phyloP scores from a whole-genome alignment of 2,113 vertebrate genomes.

The Connochaetes taurinus region DNA sequence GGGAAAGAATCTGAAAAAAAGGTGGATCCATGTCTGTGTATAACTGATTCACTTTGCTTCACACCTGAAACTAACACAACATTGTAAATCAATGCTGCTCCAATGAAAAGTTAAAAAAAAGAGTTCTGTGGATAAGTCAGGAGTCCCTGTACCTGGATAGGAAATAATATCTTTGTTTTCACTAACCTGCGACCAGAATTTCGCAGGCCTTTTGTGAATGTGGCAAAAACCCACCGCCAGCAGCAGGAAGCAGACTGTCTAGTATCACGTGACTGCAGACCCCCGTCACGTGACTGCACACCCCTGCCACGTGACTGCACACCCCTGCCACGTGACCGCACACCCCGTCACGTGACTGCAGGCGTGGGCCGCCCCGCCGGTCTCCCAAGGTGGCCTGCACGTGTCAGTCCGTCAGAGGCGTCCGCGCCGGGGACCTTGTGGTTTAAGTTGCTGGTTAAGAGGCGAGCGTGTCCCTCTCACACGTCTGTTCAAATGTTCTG shows the following conservation, averaged over 20 bases:
- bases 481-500: no score
- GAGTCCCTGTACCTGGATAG: not conserved
- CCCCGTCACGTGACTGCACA: fast-evolving
- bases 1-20: not conserved
- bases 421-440: fast-evolving
- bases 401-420: fast-evolving
- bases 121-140: not conserved
- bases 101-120: not conserved
- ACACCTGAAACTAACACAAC: not conserved
- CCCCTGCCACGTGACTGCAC: fast-evolving
- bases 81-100: not conserved
- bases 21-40: not conserved
- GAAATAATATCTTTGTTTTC: not conserved
- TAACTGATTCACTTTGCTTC: not conserved
- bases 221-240: not conserved
- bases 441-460: fast-evolving
- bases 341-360: fast-evolving
- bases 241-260: not conserved
- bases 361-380: fast-evolving
- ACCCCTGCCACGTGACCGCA: not conserved
- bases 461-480: fast-evolving
- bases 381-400: fast-evolving
- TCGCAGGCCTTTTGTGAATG: fast-evolving
- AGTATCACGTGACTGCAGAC: fast-evolving
- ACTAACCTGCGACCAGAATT: not conserved